phyloP scores from a whole-genome alignment of 1,140 invertebrate genomes.

The Drosophila rufa region DNA sequence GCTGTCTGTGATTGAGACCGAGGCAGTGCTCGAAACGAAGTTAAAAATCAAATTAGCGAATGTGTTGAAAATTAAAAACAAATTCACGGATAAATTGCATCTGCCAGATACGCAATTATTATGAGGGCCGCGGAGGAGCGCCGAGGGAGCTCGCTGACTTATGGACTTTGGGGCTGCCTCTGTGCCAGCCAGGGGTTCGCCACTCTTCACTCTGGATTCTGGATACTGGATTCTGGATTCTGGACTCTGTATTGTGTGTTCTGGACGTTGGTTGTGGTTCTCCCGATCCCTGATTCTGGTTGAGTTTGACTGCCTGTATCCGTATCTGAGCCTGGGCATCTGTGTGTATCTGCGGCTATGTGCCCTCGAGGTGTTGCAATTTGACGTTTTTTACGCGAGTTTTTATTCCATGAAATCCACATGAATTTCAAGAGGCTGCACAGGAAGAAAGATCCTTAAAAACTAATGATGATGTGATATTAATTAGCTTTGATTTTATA shows the following conservation, averaged over 20 bases:
- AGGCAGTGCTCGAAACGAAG: conserved; percentile 82
- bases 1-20: conserved; percentile 81
- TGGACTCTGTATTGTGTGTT: conserved; percentile 32
- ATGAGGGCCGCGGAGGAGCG: conserved; percentile 54
- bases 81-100: conserved; percentile 85
- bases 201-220: conserved; percentile 2
- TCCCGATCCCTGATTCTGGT: conserved; percentile 9
- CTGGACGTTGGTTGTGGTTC: conserved; percentile 30
- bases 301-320: conserved; percentile 14
- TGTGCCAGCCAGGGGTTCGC: conserved; percentile 18
- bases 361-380: conserved; percentile 84
- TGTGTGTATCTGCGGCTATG: conserved; percentile 46
- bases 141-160: conserved; percentile 55
- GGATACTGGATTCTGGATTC: conserved; percentile 17
- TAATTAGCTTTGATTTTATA: background rate
- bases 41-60: conserved; percentile 85
- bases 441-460: background rate
- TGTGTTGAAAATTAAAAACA: conserved; percentile 85
- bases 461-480: background rate
- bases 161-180: conserved; percentile 55
- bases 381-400: conserved; percentile 84
- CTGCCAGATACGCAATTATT: conserved; percentile 85
- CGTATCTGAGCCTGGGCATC: conserved; percentile 8
- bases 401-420: conserved; percentile 81
- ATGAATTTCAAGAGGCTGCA: conserved; percentile 55